Percentiles rank a stretch among this genome's conserved stretches.
Conservation (phyloP, 2,113 vertebrate species). For the Cariama cristata region DNA sequence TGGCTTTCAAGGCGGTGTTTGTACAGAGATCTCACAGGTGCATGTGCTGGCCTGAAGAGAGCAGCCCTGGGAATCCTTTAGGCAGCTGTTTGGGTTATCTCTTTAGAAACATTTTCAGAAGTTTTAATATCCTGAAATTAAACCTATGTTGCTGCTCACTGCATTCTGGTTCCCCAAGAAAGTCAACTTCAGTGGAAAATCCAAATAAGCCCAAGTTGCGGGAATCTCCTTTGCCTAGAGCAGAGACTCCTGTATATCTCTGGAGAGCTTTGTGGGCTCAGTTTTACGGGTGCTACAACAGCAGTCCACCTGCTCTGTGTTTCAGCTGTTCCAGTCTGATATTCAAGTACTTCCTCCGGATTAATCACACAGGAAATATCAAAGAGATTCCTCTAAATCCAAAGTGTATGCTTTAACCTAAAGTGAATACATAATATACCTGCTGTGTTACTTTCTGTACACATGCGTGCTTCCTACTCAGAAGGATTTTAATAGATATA, state of each 20-base stretch:
- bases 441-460: neutral
- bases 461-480: neutral
- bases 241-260: neutral
- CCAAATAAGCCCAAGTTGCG: neutral
- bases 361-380: constrained; percentile 13
- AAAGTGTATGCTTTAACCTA: neutral
- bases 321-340: neutral
- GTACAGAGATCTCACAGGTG: neutral
- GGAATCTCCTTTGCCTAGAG: neutral
- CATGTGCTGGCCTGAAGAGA: neutral
- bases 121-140: constrained; percentile 1
- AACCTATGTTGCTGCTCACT: neutral
- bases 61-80: neutral
- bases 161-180: neutral
- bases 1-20: neutral
- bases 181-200: neutral
- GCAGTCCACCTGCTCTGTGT: neutral
- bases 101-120: neutral
- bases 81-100: neutral
- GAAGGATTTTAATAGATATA: neutral
- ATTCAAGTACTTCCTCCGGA: neutral
- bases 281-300: neutral
- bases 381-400: neutral
- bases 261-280: neutral
- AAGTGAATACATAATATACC: neutral